phyloP scores from a whole-genome alignment of 2,113 vertebrate genomes.

The Narcine bancroftii region DNA sequence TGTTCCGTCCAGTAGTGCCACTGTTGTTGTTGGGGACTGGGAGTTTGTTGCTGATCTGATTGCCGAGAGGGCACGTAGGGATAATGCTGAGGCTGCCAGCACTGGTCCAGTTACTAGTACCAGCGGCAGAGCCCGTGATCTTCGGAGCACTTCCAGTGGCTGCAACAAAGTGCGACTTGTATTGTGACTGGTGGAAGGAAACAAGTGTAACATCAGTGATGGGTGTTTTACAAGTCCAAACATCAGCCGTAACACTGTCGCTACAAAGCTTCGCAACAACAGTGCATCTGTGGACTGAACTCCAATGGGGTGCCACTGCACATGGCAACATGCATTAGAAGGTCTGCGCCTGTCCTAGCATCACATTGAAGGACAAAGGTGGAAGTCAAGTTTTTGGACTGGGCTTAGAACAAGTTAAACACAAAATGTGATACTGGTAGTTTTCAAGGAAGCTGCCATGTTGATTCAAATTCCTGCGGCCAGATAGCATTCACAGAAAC shows the following conservation, averaged over 20 bases:
- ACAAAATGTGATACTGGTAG: background rate
- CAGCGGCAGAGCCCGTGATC: conserved; percentile 69
- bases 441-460: background rate
- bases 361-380: background rate
- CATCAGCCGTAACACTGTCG: background rate
- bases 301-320: background rate
- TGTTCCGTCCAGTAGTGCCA: conserved; percentile 53
- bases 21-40: conserved; percentile 38
- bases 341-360: background rate
- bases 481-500: background rate
- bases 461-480: background rate
- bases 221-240: background rate
- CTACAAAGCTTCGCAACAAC: background rate
- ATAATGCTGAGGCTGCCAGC: conserved; percentile 91
- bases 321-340: background rate
- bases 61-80: conserved; percentile 55
- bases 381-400: no score
- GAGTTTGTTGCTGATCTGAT: conserved; percentile 46
- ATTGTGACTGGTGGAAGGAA: conserved; percentile 68
- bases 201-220: background rate
- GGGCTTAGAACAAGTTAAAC: no score
- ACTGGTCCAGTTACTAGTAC: conserved; percentile 88
- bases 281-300: background rate
- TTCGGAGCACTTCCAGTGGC: conserved; percentile 83
- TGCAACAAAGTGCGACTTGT: conserved; percentile 95